phyloP scores from a whole-genome alignment of 2,888 invertebrate genomes.

The Epirrhoe tristata region DNA sequence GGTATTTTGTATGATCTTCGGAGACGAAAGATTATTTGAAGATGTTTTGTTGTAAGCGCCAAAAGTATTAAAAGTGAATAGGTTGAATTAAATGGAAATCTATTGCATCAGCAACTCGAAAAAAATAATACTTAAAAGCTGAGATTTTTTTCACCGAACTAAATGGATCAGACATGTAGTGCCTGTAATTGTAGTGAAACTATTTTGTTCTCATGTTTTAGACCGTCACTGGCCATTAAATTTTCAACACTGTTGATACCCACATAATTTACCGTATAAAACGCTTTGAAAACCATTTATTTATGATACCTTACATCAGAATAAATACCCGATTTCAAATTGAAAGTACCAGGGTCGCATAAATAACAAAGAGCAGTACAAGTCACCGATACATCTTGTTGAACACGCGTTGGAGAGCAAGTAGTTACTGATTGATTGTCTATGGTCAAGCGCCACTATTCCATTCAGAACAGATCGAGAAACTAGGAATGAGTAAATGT shows the following conservation, averaged over 20 bases:
- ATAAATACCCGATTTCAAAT: constrained; percentile 31
- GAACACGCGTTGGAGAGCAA: constrained; percentile 69
- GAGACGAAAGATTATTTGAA: too few species aligned
- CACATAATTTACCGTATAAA: background rate
- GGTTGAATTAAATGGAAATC: too few species aligned
- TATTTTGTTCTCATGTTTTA: too few species aligned
- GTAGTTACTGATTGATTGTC: constrained; percentile 29
- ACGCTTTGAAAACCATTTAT: constrained; percentile 40
- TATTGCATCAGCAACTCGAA: too few species aligned
- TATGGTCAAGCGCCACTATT: constrained; percentile 62
- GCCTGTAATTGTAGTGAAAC: too few species aligned
- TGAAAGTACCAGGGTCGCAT: constrained; percentile 52
- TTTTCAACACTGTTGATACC: background rate
- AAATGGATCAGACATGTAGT: too few species aligned
- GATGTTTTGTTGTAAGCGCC: too few species aligned
- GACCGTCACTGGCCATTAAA: too few species aligned
- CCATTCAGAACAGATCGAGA: constrained; percentile 55
- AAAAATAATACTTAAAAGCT: too few species aligned
- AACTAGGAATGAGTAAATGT: background rate
- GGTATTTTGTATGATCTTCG: too few species aligned
- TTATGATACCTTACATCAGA: constrained; percentile 27
- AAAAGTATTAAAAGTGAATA: too few species aligned
- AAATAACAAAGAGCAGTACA: constrained; percentile 59
- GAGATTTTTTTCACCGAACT: too few species aligned
- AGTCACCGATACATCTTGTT: constrained; percentile 40